Conservation (phyloP, 2,888 invertebrate genomes). For the Augiades crinisus region DNA sequence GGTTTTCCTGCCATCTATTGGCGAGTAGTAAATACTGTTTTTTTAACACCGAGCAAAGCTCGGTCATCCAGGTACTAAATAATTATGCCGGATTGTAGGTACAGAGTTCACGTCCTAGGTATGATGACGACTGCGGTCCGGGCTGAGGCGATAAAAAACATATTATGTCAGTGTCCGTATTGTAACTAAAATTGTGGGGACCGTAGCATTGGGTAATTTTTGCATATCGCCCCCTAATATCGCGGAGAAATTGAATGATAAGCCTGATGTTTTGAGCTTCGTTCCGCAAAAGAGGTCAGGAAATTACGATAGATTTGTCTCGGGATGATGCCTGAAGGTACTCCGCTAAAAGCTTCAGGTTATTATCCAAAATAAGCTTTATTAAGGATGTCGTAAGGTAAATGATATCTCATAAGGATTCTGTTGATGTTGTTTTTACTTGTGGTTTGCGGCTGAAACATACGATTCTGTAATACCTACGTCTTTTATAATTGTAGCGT, state of each 20-base stretch:
- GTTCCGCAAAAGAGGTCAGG: conserved; percentile 33
- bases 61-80: too few relatives aligned
- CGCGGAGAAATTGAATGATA: conserved; percentile 73
- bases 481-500: too few relatives aligned
- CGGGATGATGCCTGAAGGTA: conserved; percentile 14
- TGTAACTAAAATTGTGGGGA: background rate
- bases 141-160: too few relatives aligned
- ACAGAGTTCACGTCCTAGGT: too few relatives aligned
- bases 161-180: too few relatives aligned
- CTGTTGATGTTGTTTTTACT: background rate
- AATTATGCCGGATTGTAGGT: too few relatives aligned
- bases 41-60: too few relatives aligned
- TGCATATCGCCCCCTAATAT: conserved; percentile 69
- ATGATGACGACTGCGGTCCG: too few relatives aligned
- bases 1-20: too few relatives aligned
- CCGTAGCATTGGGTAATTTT: conserved; percentile 59
- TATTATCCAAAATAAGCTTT: conserved; percentile 12
- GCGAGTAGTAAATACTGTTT: too few relatives aligned
- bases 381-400: background rate
- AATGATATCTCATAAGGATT: background rate
- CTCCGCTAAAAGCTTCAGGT: background rate
- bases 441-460: too few relatives aligned
- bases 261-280: conserved; percentile 38
- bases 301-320: conserved; percentile 38
- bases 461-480: too few relatives aligned